phyloP scores from a whole-genome alignment of 2,113 vertebrate species.

The Progne subis region DNA sequence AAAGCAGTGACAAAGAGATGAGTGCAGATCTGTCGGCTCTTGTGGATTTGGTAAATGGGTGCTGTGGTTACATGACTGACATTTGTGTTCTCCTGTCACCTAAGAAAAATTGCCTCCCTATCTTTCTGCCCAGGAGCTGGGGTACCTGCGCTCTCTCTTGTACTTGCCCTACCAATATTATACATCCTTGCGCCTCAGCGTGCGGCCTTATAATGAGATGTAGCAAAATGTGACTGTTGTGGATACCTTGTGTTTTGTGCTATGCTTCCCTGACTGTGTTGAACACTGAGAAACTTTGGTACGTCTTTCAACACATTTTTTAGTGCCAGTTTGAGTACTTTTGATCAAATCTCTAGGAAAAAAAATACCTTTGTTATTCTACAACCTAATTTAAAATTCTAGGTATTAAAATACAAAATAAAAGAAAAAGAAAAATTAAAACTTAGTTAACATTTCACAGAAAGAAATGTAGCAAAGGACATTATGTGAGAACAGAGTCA shows the following conservation, averaged over 20 bases:
- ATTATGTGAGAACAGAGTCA: neutral
- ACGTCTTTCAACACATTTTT: neutral
- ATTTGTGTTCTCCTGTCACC: neutral
- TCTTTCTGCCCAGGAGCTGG: neutral
- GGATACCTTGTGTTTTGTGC: neutral
- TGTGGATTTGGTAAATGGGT: neutral
- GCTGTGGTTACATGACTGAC: neutral
- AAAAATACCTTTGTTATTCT: neutral
- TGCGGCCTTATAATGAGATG: neutral
- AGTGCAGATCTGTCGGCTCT: neutral
- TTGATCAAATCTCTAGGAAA: neutral
- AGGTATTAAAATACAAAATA: neutral
- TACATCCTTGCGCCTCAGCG: neutral
- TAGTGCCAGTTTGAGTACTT: neutral
- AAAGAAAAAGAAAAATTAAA: neutral
- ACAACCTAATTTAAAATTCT: neutral
- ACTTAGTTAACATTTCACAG: neutral
- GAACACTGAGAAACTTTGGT: neutral
- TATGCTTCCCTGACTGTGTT: neutral
- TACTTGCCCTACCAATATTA: neutral
- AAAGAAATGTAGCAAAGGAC: neutral
- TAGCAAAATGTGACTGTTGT: neutral
- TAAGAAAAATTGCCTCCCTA: neutral
- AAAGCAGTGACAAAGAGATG: neutral
- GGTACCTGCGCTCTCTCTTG: neutral